These are phyloP conservation scores for Hermaeophaga mercurialis DNA, from an alignment of 2,888 invertebrate species.

Conservation along the genomic window DNA sequence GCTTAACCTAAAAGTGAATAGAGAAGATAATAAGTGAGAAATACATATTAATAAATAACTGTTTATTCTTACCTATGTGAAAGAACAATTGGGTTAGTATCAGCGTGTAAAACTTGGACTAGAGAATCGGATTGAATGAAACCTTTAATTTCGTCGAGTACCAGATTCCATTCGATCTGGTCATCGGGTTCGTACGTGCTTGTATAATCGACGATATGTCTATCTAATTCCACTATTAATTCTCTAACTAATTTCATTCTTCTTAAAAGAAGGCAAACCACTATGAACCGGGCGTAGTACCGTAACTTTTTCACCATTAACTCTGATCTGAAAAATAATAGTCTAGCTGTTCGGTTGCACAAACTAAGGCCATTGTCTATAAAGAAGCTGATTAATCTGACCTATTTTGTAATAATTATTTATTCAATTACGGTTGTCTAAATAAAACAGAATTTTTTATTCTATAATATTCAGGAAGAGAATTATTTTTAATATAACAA, in stretches of 20 bases:
- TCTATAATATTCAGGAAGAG: too few relatives aligned
- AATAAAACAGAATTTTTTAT: too few relatives aligned
- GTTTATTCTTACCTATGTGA: conserved; percentile 76
- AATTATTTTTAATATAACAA: too few relatives aligned
- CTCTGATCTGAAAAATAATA: conserved; percentile 67
- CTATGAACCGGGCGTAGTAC: conserved; percentile 95
- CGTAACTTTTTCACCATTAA: conserved; percentile 95
- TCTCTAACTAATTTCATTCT: conserved; percentile 93
- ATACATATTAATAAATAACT: background rate
- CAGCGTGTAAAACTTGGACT: conserved; percentile 85
- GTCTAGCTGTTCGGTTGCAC: too few relatives aligned
- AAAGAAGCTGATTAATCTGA: too few relatives aligned
- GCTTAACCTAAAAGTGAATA: conserved; percentile 68
- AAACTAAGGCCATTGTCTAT: too few relatives aligned
- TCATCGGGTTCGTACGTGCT: conserved; percentile 97
- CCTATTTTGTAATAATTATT: too few relatives aligned
- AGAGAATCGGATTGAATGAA: conserved; percentile 93
- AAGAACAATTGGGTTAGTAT: conserved; percentile 82
- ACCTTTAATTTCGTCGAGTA: conserved; percentile 91
- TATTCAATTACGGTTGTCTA: too few relatives aligned
- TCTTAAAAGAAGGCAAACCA: conserved; percentile 91
- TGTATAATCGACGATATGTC: conserved; percentile 94
- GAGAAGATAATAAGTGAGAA: conserved; percentile 6
- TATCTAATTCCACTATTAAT: conserved; percentile 87
- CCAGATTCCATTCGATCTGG: conserved; percentile 93